phyloP scores from a whole-genome alignment of 2,888 invertebrate genomes.

The Scrobipalpa costella region DNA sequence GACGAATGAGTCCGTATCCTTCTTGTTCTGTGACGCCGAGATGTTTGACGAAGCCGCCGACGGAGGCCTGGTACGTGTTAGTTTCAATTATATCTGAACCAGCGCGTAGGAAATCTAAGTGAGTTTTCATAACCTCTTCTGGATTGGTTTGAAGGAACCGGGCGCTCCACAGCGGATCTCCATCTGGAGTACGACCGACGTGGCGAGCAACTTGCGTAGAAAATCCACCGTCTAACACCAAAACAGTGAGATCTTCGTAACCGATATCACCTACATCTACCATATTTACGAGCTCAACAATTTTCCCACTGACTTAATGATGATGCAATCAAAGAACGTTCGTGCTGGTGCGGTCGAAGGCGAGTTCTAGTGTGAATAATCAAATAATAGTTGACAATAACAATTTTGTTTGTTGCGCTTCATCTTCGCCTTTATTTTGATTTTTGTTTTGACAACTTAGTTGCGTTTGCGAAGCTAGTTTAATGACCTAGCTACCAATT shows the following conservation, averaged over 20 bases:
- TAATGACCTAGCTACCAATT: neutral
- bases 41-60: conserved; percentile 87
- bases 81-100: conserved; percentile 94
- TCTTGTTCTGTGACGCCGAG: conserved; percentile 84
- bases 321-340: neutral
- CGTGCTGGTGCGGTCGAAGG: neutral
- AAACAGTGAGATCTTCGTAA: conserved; percentile 42
- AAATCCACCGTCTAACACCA: conserved; percentile 87
- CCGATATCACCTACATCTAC: conserved; percentile 28
- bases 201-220: conserved; percentile 88
- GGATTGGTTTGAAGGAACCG: conserved; percentile 89
- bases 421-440: neutral
- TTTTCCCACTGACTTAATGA: neutral
- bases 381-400: neutral
- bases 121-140: conserved; percentile 87
- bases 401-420: neutral
- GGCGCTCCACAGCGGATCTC: conserved; percentile 94
- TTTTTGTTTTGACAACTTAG: neutral
- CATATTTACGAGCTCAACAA: neutral
- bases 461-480: neutral
- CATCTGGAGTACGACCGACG: conserved; percentile 86
- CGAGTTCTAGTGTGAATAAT: neutral
- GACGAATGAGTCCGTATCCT: conserved; percentile 85
- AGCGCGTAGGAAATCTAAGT: conserved; percentile 89
- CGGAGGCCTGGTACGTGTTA: conserved; percentile 93